Base-by-base conservation (phyloP, 1,140 invertebrate genomes). In the Brachystomella parvula region DNA sequence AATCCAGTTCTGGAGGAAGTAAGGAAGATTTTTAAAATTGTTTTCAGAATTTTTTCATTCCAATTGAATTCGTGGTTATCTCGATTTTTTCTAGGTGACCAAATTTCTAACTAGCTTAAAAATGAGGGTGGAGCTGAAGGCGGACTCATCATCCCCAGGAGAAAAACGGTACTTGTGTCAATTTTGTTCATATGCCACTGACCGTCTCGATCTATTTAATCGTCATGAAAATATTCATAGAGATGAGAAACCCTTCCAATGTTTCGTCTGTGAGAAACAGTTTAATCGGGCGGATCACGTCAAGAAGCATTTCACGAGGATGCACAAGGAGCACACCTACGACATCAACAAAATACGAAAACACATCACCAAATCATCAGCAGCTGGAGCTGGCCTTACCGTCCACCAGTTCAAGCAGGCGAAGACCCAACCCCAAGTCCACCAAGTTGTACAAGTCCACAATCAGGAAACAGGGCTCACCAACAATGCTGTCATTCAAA, bases 221-320 rank as follows among this genome's bases (percentile, higher is more conserved):
- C 84, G 94, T 3, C 94, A 98, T 79, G 92, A 97, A 80, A 94
- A 96, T 75, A 96, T 97, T 66, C 94, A 98, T 75, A 84, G 89
- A 65, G 89, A 92, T 75, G 90, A 94, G 74, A 95, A 95, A 75
- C 91, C 92, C 1, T 95, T 94, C 74, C 89, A 92, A 73, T 95
- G 91, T 76, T 94, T 93, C 75, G 85, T 92, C 9, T 95, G 92
- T 76, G 84, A 88, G 74, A 92, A 93, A 76, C 89, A 92, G 74
- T 95, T 95, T 78, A 94, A 93, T 77, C 82, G 92, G 35, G 91
- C 91, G n/a, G 92, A 95, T 78, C 92, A 95, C 75, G 90, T 94
- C 28, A 95, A 95, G 76, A 95, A 95, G 74, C 92, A 95, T 77
- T 94, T 94, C 76, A 79, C 91, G 39, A 81, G 92, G 59, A 94